Evolutionary conservation across 2,888 invertebrate species (phyloP).

Genomic region (Cheilosia pagana): DNA sequence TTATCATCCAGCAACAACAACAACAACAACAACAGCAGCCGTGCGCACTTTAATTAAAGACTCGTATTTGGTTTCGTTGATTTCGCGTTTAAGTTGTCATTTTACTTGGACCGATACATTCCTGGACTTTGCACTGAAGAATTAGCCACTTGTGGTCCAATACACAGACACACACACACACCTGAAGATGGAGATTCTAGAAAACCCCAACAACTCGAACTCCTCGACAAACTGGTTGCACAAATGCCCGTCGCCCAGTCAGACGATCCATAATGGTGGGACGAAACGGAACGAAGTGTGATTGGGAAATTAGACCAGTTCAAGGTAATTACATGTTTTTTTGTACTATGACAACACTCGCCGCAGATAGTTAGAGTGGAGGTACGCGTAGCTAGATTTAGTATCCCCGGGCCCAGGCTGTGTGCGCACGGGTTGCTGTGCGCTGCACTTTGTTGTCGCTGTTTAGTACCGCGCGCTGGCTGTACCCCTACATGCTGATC

Average conservation of each 20-base stretch:
- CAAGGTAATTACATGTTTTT: conserved; percentile 70
- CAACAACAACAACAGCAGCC: conserved; percentile 22
- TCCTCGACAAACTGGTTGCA: conserved; percentile 56
- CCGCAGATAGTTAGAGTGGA: conserved; percentile 40
- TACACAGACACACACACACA: not conserved
- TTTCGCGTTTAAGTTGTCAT: conserved; percentile 69
- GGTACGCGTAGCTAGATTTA: not conserved
- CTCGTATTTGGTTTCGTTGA: conserved; percentile 52
- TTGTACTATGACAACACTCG: conserved; percentile 44
- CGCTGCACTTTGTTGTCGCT: not conserved
- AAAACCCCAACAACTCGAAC: conserved; percentile 33
- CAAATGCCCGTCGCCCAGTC: conserved; percentile 66
- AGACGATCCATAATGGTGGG: conserved; percentile 11
- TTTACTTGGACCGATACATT: not conserved
- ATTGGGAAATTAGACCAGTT: conserved; percentile 76
- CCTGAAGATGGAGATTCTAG: conserved; percentile 48
- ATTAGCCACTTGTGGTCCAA: conserved; percentile 16
- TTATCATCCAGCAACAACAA: conserved; percentile 17
- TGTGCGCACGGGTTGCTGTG: not conserved
- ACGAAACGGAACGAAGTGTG: conserved; percentile 49
- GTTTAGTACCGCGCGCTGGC: not conserved
- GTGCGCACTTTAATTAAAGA: conserved; percentile 66
- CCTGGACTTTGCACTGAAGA: conserved; percentile 52
- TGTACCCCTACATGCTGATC: conserved; percentile 35
- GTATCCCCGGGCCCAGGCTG: conserved; percentile 10